Evolutionary conservation across 2,888 invertebrate species (phyloP).

Genomic region (Elmis aenea): DNA sequence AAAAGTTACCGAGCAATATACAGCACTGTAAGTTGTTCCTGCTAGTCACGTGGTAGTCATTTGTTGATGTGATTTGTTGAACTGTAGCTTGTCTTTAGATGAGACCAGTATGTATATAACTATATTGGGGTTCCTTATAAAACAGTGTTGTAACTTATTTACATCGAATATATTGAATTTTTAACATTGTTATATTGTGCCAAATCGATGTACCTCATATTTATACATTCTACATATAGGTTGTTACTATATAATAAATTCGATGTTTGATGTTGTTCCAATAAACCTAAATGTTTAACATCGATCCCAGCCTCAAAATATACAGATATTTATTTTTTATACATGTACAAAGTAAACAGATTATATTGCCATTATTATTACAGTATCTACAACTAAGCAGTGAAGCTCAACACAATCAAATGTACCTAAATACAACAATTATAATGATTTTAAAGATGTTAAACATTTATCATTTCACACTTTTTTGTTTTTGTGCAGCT

Average conservation of each 20-base stretch:
- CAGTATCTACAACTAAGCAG: not conserved
- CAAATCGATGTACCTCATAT: slow-evolving; percentile 75
- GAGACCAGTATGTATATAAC: too few relatives aligned
- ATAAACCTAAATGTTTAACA: slow-evolving; percentile 42
- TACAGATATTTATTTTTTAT: slow-evolving; percentile 39
- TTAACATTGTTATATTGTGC: slow-evolving; percentile 53
- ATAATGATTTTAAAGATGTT: slow-evolving; percentile 34
- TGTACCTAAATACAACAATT: slow-evolving; percentile 28
- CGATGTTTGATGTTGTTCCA: slow-evolving; percentile 26
- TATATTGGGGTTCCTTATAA: too few relatives aligned
- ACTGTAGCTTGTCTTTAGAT: slow-evolving; percentile 19
- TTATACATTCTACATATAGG: slow-evolving; percentile 30
- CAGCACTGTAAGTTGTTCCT: slow-evolving; percentile 35
- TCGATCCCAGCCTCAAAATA: slow-evolving; percentile 38
- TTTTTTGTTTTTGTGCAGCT: slow-evolving; percentile 5
- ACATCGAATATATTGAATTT: slow-evolving; percentile 27
- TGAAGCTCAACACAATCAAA: slow-evolving; percentile 39
- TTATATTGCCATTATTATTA: slow-evolving; percentile 18
- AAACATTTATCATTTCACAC: slow-evolving; percentile 38
- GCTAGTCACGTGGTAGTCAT: slow-evolving; percentile 42
- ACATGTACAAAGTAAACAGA: slow-evolving; percentile 27
- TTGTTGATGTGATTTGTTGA: slow-evolving; percentile 27
- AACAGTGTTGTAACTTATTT: slow-evolving; percentile 17
- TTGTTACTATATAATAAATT: slow-evolving; percentile 28
- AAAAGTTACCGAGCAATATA: slow-evolving; percentile 39